Evolutionary conservation across 2,797 vertebrate species (phyloP).

Genomic region (Smutsia temminckii): DNA sequence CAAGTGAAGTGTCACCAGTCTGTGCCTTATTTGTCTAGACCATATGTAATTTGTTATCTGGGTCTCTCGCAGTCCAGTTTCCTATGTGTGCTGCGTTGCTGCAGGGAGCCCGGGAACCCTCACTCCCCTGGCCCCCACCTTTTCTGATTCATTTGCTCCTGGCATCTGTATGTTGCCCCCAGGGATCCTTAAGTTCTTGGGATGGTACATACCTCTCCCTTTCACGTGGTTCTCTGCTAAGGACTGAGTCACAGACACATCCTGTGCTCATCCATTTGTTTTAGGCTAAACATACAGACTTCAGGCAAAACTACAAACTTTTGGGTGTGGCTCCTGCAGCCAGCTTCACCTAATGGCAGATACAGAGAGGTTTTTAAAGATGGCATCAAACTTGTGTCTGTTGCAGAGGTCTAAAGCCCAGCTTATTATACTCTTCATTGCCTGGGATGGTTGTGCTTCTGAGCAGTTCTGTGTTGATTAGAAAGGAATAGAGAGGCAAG

Average conservation of each 20-base stretch:
- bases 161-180: background rate
- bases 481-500: background rate
- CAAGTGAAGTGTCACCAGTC: background rate
- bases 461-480: background rate
- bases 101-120: background rate
- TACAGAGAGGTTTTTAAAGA: background rate
- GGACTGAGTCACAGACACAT: background rate
- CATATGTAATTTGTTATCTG: background rate
- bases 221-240: background rate
- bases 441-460: background rate
- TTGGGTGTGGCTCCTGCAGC: background rate
- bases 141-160: background rate
- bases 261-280: background rate
- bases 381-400: background rate
- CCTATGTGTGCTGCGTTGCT: background rate
- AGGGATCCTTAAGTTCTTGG: background rate
- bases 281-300: background rate
- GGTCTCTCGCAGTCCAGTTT: background rate
- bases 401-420: background rate
- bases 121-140: fast-evolving
- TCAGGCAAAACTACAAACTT: background rate
- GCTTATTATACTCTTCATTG: background rate
- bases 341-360: background rate
- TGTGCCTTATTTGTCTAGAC: background rate
- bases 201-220: background rate